Conservation (phyloP, 2,797 vertebrate genomes). For the Urophycis tenuis region DNA sequence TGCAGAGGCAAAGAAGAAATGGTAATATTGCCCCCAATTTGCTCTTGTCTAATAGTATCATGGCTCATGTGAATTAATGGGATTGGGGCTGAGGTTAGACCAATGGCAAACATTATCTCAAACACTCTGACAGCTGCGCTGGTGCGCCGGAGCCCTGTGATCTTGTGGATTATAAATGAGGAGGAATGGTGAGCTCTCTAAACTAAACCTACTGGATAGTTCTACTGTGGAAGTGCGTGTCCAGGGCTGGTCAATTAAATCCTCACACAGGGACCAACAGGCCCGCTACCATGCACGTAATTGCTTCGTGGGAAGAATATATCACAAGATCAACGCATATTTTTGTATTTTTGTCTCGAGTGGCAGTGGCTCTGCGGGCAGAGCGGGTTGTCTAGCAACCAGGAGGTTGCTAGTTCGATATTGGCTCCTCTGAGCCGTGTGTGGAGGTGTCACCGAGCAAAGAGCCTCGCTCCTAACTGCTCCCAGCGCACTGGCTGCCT, state of each 20-base stretch:
- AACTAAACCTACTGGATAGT: not conserved
- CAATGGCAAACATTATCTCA: not conserved
- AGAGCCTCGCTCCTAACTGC: no score
- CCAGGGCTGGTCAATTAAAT: not conserved
- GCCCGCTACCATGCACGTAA: not conserved
- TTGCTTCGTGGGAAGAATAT: not conserved
- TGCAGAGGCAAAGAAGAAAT: slow-evolving; percentile 15
- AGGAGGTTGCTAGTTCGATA: no score
- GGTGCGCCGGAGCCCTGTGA: not conserved
- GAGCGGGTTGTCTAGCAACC: not conserved
- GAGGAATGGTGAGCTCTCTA: not conserved
- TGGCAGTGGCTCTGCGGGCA: not conserved
- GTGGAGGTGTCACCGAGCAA: no score
- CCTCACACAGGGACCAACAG: not conserved
- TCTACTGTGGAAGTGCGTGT: not conserved
- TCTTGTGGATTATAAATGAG: not conserved
- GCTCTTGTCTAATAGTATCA: slow-evolving; percentile 1
- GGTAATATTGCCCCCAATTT: slow-evolving; percentile 25
- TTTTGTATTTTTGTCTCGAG: not conserved
- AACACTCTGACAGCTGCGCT: not conserved
- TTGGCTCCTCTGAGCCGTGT: no score
- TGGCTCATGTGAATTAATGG: slow-evolving; percentile 13
- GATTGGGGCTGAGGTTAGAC: not conserved
- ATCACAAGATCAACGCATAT: not conserved
- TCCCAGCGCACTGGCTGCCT: no score